Percentiles rank a stretch among this genome's conserved stretches.
phyloP scores from a whole-genome alignment of 2,888 invertebrate genomes.

The Lithophane ornitopus region DNA sequence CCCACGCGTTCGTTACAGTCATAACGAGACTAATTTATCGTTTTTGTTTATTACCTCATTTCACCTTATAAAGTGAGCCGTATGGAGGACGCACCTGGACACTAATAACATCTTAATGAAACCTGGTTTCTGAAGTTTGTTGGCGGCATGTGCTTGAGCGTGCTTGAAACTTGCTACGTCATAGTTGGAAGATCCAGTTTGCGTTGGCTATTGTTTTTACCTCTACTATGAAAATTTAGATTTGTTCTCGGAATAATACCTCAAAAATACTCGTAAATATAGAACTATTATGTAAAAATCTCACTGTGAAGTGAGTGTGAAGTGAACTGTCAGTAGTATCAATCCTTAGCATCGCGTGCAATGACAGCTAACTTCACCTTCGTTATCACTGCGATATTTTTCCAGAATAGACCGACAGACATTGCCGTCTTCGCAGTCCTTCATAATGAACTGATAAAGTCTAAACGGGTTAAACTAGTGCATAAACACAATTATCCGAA shows the following conservation, averaged over 20 bases:
- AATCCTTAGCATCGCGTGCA: too few relatives aligned
- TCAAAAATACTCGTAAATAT: conserved; percentile 9
- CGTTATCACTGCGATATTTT: too few relatives aligned
- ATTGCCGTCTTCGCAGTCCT: not conserved
- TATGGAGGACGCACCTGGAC: conserved; percentile 54
- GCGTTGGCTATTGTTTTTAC: conserved; percentile 9
- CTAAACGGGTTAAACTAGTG: conserved; percentile 69
- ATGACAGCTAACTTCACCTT: too few relatives aligned
- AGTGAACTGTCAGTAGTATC: too few relatives aligned
- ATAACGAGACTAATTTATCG: conserved; percentile 86
- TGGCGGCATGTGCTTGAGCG: conserved; percentile 24
- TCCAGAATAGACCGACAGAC: too few relatives aligned
- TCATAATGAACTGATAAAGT: conserved; percentile 51
- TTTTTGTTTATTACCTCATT: conserved; percentile 63
- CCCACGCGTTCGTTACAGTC: conserved; percentile 80
- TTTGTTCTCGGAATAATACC: conserved; percentile 13
- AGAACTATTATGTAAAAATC: not conserved
- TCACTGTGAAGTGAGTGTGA: too few relatives aligned
- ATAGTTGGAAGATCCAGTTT: conserved; percentile 18
- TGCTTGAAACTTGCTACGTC: conserved; percentile 29
- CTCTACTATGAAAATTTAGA: conserved; percentile 2
- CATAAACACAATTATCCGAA: conserved; percentile 81
- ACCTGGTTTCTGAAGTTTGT: conserved; percentile 47
- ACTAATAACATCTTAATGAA: conserved; percentile 60
- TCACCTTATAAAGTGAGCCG: conserved; percentile 52